A percentile compares a stretch with the other conserved stretches of the same genome.
phyloP scores from a whole-genome alignment of 2,113 vertebrate species.

The Mesoclemmys tuberculata region DNA sequence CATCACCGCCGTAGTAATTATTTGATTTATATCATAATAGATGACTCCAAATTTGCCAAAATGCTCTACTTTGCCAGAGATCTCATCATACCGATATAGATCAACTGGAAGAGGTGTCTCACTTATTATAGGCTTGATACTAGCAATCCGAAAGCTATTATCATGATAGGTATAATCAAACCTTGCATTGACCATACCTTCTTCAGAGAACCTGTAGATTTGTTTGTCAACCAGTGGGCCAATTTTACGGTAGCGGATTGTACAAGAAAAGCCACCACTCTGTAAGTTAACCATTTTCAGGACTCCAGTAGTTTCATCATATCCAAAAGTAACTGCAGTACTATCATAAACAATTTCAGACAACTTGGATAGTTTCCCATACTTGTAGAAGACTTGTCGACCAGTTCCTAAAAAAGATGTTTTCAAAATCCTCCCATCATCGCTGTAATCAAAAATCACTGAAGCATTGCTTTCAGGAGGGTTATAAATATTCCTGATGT shows the following conservation, averaged over 20 bases:
- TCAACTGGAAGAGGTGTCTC: conserved; percentile 97
- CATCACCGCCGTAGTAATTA: conserved; percentile 99
- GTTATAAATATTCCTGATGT: conserved; percentile 97
- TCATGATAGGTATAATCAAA: conserved; percentile 99
- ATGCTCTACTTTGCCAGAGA: conserved; percentile 98
- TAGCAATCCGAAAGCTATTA: conserved; percentile 98
- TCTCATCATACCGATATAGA: conserved; percentile 97
- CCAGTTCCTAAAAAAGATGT: conserved; percentile 92
- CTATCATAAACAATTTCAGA: conserved; percentile 96
- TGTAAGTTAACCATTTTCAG: conserved; percentile 99
- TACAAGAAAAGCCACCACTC: conserved; percentile 96
- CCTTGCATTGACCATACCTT: conserved; percentile 98
- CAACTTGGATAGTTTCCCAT: conserved; percentile 95
- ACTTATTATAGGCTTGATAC: conserved; percentile 98
- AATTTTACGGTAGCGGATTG: conserved; percentile 96
- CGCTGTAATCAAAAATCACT: conserved; percentile 95
- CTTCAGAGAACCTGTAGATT: conserved; percentile 97
- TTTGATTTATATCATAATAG: conserved; percentile 99
- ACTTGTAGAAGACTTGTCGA: conserved; percentile 96
- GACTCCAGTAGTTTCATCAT: conserved; percentile 95
- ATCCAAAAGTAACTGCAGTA: conserved; percentile 94
- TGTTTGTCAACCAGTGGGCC: conserved; percentile 97
- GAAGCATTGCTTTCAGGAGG: conserved; percentile 98
- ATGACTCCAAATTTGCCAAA: conserved; percentile 99
- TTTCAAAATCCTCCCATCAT: conserved; percentile 93